Evolutionary conservation across 2,797 vertebrate genomes (phyloP).

Genomic region (Megaceryle alcyon): DNA sequence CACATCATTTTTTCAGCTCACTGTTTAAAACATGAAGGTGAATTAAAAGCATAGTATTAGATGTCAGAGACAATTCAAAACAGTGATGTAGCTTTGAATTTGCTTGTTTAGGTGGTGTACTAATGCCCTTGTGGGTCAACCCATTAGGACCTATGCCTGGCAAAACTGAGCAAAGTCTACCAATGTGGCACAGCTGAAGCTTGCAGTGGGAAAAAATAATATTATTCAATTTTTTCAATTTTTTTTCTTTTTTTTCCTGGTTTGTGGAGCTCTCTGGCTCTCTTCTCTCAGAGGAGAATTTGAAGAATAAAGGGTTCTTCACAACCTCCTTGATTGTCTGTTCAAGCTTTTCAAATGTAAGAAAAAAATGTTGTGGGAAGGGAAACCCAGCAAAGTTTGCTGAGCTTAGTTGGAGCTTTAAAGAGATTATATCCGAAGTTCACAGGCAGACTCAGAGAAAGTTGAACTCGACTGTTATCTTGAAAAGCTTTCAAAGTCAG

Average conservation of each 20-base stretch:
- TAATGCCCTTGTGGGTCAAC: not conserved
- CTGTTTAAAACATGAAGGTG: not conserved
- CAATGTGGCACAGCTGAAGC: not conserved
- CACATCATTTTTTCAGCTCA: not conserved
- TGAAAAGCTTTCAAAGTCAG: constrained; percentile 46
- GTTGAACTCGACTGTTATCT: constrained; percentile 76
- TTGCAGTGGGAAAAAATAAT: not conserved
- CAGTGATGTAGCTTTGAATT: not conserved
- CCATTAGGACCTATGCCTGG: not conserved
- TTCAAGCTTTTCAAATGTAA: constrained; percentile 59
- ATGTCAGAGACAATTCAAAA: not conserved
- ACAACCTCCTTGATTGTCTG: constrained; percentile 41
- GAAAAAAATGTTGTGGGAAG: constrained; percentile 28
- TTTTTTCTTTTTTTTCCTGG: not conserved
- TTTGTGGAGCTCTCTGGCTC: not conserved
- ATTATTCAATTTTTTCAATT: not conserved
- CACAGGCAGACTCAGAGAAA: constrained; percentile 61
- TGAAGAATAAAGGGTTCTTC: constrained; percentile 50
- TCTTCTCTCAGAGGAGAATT: not conserved
- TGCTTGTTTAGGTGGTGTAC: not conserved
- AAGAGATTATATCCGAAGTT: constrained; percentile 77
- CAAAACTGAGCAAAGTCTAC: not conserved
- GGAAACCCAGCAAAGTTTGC: constrained; percentile 54
- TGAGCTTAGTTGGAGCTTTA: constrained; percentile 71
- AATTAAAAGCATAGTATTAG: not conserved